A percentile compares a stretch with the other conserved stretches of the same genome.
These are phyloP conservation scores for Chaetodon trifascialis DNA, from an alignment of 2,113 vertebrate species.

Conservation along the genomic window DNA sequence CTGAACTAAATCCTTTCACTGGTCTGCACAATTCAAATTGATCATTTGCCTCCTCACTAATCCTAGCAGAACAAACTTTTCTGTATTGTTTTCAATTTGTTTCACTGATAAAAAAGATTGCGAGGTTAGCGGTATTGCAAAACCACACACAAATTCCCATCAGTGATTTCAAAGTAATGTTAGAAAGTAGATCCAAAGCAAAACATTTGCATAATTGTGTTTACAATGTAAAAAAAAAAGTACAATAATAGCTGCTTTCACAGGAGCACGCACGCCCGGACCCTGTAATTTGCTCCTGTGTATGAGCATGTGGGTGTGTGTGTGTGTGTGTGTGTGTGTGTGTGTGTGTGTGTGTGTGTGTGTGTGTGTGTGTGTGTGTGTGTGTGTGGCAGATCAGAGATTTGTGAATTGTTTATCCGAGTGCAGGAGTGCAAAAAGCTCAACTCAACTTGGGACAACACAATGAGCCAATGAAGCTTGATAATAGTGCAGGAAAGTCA, in stretches of 20 bases:
- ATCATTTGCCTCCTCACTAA: not conserved
- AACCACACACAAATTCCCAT: slow-evolving; percentile 1
- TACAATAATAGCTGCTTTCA: slow-evolving; percentile 44
- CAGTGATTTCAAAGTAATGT: not conserved
- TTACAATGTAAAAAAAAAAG: slow-evolving; percentile 47
- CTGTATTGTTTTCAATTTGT: not conserved
- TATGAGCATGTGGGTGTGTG: slow-evolving; percentile 15
- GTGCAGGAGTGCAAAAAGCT: slow-evolving; percentile 39
- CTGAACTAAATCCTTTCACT: not conserved
- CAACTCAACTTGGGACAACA: slow-evolving; percentile 27
- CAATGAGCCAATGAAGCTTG: slow-evolving; percentile 46
- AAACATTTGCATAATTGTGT: slow-evolving; percentile 58
- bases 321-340: slow-evolving; percentile 20
- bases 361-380: slow-evolving; percentile 17
- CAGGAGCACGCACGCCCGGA: slow-evolving; percentile 22
- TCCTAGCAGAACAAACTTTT: not conserved
- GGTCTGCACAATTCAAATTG: not conserved
- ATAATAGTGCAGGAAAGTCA: slow-evolving; percentile 52
- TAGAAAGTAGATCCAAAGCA: slow-evolving; percentile 31
- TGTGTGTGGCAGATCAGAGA: slow-evolving; percentile 45
- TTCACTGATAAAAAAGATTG: not conserved
- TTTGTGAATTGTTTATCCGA: slow-evolving; percentile 63
- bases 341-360: slow-evolving; percentile 27
- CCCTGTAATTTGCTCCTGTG: slow-evolving; percentile 46
- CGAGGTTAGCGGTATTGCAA: slow-evolving; percentile 22